phyloP scores from a whole-genome alignment of 2,888 invertebrate genomes.

The Tetragnatha montana region DNA sequence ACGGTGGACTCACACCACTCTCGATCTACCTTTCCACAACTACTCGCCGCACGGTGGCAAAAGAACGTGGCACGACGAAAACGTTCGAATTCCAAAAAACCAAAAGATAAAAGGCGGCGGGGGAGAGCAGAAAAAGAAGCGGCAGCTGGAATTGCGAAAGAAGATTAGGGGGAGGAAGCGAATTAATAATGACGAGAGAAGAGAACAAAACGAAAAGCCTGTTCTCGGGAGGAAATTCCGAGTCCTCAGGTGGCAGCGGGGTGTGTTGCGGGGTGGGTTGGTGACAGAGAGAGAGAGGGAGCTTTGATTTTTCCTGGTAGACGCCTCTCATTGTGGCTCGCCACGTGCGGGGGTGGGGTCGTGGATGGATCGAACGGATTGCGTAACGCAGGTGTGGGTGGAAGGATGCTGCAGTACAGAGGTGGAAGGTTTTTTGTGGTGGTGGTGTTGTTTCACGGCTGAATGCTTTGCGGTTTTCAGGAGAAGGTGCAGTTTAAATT shows the following conservation, averaged over 20 bases:
- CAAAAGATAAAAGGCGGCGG: not conserved
- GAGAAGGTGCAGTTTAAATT: no score
- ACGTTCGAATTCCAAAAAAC: slow-evolving; percentile 41
- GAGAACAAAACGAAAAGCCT: not conserved
- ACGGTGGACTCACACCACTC: not conserved
- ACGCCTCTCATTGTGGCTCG: slow-evolving; percentile 50
- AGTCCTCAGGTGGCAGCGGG: slow-evolving; percentile 53
- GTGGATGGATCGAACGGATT: not conserved
- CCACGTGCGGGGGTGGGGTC: not conserved
- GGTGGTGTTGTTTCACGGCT: no score
- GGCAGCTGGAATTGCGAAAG: slow-evolving; percentile 62
- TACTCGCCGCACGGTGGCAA: not conserved
- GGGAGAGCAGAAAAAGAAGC: not conserved
- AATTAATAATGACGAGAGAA: slow-evolving; percentile 4
- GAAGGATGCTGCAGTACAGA: not conserved
- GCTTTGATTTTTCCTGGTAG: slow-evolving; percentile 48
- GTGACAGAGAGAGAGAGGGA: slow-evolving; percentile 23
- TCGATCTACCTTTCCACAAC: not conserved
- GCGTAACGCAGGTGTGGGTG: not conserved
- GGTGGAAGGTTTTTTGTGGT: no score
- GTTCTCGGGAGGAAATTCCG: slow-evolving; percentile 54
- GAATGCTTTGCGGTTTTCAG: no score
- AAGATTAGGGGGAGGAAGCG: slow-evolving; percentile 30
- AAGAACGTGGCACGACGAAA: slow-evolving; percentile 19
- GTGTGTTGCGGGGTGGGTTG: slow-evolving; percentile 16